These are phyloP conservation scores for Lycophotia porphyrea DNA, from an alignment of 2,888 invertebrate genomes.

Conservation along the genomic window DNA sequence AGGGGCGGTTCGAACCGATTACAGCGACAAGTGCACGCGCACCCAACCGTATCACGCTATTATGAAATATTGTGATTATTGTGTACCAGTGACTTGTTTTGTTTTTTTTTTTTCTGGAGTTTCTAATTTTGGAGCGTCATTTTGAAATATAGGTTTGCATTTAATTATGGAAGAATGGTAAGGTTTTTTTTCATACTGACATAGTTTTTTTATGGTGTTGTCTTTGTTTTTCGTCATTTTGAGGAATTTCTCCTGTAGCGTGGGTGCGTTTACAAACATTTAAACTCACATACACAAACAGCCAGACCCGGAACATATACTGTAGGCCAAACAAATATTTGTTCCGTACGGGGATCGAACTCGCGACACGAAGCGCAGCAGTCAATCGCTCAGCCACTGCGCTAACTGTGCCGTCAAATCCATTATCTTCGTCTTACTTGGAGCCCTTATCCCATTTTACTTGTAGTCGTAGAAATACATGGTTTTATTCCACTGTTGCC, in stretches of 20 bases:
- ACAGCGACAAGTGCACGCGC: constrained; percentile 72
- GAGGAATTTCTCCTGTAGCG: no score
- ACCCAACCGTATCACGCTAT: constrained; percentile 60
- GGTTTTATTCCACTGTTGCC: not conserved
- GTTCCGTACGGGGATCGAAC: no score
- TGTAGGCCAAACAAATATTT: no score
- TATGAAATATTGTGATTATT: constrained; percentile 62
- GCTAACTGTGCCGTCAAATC: no score
- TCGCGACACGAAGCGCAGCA: no score
- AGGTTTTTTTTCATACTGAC: not conserved
- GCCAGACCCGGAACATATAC: no score
- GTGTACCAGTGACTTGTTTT: constrained; percentile 21
- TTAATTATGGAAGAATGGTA: not conserved
- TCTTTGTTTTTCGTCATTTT: no score
- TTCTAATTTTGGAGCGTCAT: constrained; percentile 3
- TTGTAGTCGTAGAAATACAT: not conserved
- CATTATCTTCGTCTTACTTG: not conserved
- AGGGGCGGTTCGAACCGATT: constrained; percentile 73
- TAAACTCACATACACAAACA: no score
- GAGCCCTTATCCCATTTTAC: not conserved
- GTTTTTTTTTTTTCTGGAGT: not conserved
- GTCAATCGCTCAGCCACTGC: no score
- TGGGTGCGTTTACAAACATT: no score
- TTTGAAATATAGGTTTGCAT: not conserved
- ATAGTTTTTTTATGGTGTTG: not conserved